Conservation (phyloP, 2,797 vertebrate species). For the Tapirus indicus region DNA sequence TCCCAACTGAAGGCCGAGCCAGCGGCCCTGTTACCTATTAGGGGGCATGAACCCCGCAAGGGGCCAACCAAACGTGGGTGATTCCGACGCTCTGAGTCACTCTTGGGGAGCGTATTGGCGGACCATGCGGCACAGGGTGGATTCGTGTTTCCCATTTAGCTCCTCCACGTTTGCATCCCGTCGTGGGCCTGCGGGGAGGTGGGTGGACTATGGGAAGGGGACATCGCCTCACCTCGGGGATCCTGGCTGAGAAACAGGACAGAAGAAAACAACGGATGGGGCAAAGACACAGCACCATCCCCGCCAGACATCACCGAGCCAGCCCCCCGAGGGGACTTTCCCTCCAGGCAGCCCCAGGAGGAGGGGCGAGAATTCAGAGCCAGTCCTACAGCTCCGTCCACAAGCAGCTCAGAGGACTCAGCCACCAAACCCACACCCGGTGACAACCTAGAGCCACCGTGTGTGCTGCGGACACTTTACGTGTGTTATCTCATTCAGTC, state of each 20-base stretch:
- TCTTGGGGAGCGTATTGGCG: neutral
- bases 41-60: neutral
- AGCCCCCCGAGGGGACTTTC: no score
- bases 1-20: neutral
- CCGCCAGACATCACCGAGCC: neutral
- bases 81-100: constrained; percentile 57
- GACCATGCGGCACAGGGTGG: neutral
- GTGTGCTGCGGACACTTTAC: rapidly evolving
- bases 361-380: neutral
- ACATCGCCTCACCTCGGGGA: neutral
- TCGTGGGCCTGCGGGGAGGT: neutral
- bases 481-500: no score
- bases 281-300: neutral
- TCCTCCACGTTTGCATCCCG: rapidly evolving
- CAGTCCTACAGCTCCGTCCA: neutral
- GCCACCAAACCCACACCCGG: neutral
- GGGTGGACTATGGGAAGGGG: neutral
- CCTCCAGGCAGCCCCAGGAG: neutral
- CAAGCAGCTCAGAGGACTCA: neutral
- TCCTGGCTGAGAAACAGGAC: neutral
- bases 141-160: neutral
- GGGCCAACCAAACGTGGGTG: constrained; percentile 20
- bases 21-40: constrained; percentile 41
- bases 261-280: rapidly evolving
- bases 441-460: neutral